Percentiles rank a stretch among this genome's conserved stretches.
phyloP scores from a whole-genome alignment of 2,888 invertebrate genomes.

The Saturnia japonica region DNA sequence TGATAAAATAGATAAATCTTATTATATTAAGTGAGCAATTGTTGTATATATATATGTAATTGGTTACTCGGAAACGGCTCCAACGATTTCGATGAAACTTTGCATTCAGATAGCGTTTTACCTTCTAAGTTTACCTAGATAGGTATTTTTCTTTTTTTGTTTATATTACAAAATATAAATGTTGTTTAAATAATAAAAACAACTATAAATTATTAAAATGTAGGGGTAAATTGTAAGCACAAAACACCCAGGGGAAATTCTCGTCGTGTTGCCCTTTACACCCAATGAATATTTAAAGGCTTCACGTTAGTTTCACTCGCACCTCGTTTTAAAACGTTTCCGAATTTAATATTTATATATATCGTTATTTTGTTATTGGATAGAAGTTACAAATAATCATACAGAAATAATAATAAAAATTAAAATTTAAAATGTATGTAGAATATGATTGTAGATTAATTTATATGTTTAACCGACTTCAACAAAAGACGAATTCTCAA shows the following conservation, averaged over 20 bases:
- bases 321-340: not conserved
- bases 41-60: no score
- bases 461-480: no score
- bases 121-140: no score
- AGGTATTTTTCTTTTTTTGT: no score
- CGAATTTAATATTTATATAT: not conserved
- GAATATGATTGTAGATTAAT: no score
- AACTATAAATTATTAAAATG: conserved; percentile 32
- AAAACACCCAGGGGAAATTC: conserved; percentile 70
- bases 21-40: no score
- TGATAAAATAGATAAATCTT: no score
- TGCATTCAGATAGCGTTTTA: no score
- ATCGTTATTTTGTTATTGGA: not conserved
- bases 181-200: not conserved
- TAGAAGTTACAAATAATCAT: not conserved
- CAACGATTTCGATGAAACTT: no score
- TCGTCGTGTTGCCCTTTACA: conserved; percentile 75
- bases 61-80: no score
- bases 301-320: conserved; percentile 50
- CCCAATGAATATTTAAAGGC: conserved; percentile 78
- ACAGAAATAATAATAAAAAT: not conserved
- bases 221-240: conserved; percentile 46
- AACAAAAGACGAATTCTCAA: no score
- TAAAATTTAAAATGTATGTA: not conserved
- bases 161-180: not conserved